Evolutionary conservation across 2,888 invertebrate species (phyloP), one percentile per base, ranked within the genome.

Genomic region (Muscina levida): DNA sequence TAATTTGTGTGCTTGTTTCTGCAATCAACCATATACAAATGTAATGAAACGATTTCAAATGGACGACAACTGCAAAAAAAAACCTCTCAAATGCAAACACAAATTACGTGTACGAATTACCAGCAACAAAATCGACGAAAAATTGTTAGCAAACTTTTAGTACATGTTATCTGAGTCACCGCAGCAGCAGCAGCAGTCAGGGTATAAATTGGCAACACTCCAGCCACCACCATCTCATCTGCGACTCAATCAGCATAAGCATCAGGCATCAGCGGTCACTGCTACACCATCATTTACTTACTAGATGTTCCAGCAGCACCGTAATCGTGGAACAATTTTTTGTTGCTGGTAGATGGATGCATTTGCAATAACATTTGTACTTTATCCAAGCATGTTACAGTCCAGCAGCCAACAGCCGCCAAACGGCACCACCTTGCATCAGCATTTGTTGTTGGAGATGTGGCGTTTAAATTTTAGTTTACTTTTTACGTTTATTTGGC

Each of bases 1-100:
- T 81, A 81, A 81, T 81, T 81, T 75, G 71, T 77, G 68, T 75
- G 77, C 65, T 56, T 62, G 74, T 77, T 77, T 72, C 13, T 68
- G 57, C 56, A 72, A 72, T 72, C 62, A 65, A 65, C 71, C 77
- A 56, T 72, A 72, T 75, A 75, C 62, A 74, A 74, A 72, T 75
- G 72, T 68, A 72, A 74, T 65, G 51, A 81, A 81, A 75, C 75
- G 74, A 74, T 72, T 75, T 72, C 72, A 57, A 81, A 77, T 81
- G 59, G 19, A 71, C 31, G 22, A 42, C 62, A 42, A 62, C 62
- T 19, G 37, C 24, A 24, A 46, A n/a, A 31, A 31, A 31, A 19
- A 37, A 62, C 42, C 62, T 8, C 10, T 10, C 62, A 42, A 37
- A 59, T 37, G 56, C 46, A 70, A 65, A 65, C 68, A 59, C n/a